These are phyloP conservation scores for Drosophila macrospina DNA, from an alignment of 2,888 invertebrate genomes.

Conservation along the genomic window DNA sequence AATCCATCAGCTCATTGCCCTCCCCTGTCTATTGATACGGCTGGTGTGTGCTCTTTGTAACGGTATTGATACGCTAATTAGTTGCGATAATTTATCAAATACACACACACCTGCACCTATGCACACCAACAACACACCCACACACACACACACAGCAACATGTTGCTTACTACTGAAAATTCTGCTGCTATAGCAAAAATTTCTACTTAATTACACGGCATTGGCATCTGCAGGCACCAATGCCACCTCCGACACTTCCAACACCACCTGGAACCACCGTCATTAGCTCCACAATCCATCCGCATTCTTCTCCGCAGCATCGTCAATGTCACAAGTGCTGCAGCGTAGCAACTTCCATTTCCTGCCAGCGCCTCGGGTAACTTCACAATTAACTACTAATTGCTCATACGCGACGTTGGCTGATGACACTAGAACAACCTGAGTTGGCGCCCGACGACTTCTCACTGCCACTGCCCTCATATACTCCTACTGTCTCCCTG, in stretches of 20 bases:
- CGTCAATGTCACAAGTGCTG: slow-evolving; percentile 77
- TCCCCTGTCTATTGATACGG: not conserved
- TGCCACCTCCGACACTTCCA: slow-evolving; percentile 1
- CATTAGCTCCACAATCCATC: slow-evolving; percentile 31
- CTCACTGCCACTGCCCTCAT: not conserved
- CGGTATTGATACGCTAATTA: slow-evolving; percentile 77
- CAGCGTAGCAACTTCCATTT: slow-evolving; percentile 53
- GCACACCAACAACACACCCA: slow-evolving; percentile 5
- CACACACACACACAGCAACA: slow-evolving; percentile 18
- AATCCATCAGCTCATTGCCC: slow-evolving; percentile 34
- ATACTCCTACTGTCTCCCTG: not conserved
- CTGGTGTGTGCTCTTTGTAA: slow-evolving; percentile 39
- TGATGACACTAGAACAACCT: slow-evolving; percentile 63
- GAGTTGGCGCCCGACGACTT: slow-evolving; percentile 21
- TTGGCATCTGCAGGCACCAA: slow-evolving; percentile 41
- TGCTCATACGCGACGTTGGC: slow-evolving; percentile 79
- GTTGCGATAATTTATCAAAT: slow-evolving; percentile 70
- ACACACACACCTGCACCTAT: slow-evolving; percentile 8
- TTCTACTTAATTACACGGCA: slow-evolving; percentile 75
- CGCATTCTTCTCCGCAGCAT: slow-evolving; percentile 48
- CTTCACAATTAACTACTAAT: slow-evolving; percentile 80
- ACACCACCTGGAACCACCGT: slow-evolving; percentile 1
- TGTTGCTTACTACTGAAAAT: slow-evolving; percentile 65
- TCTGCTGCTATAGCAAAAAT: slow-evolving; percentile 74
- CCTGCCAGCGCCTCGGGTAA: slow-evolving; percentile 63